Evolutionary conservation across 2,113 vertebrate species (phyloP).

Genomic region (Xiphophorus couchianus): DNA sequence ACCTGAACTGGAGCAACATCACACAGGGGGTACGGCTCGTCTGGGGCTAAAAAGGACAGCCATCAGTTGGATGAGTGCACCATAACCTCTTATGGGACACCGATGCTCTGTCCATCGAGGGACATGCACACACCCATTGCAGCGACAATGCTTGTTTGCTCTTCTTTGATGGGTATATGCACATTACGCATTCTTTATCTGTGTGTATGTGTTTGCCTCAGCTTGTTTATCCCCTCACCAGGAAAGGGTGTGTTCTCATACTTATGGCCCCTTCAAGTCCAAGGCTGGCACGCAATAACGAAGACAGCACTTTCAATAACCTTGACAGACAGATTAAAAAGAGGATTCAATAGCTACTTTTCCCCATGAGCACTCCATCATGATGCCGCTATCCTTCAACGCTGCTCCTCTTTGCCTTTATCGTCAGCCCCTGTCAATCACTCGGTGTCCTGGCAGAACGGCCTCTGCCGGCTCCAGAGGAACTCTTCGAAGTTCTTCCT

Average conservation of each 20-base stretch:
- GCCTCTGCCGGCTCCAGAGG: conserved; percentile 48
- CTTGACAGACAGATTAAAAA: conserved; percentile 81
- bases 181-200: neutral
- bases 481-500: conserved; percentile 49
- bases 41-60: conserved; percentile 19
- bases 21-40: neutral
- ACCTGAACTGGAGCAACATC: conserved; percentile 20
- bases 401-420: conserved; percentile 61
- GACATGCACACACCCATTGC: conserved; percentile 12
- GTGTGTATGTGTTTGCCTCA: conserved; percentile 20
- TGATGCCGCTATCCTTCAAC: conserved; percentile 66
- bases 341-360: conserved; percentile 75
- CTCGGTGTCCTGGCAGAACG: conserved; percentile 45
- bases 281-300: conserved; percentile 75
- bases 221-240: conserved; percentile 41
- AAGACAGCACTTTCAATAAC: conserved; percentile 81
- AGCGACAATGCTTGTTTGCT: neutral
- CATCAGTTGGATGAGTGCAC: conserved; percentile 12
- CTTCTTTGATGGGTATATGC: neutral
- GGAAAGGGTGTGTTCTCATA: conserved; percentile 36
- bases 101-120: conserved; percentile 1
- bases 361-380: conserved; percentile 76
- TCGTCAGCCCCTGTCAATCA: conserved; percentile 75
- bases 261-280: conserved; percentile 63
- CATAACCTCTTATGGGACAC: conserved; percentile 28